Base-by-base conservation (phyloP, 2,113 vertebrate genomes). In the Ctenomys sociabilis region DNA sequence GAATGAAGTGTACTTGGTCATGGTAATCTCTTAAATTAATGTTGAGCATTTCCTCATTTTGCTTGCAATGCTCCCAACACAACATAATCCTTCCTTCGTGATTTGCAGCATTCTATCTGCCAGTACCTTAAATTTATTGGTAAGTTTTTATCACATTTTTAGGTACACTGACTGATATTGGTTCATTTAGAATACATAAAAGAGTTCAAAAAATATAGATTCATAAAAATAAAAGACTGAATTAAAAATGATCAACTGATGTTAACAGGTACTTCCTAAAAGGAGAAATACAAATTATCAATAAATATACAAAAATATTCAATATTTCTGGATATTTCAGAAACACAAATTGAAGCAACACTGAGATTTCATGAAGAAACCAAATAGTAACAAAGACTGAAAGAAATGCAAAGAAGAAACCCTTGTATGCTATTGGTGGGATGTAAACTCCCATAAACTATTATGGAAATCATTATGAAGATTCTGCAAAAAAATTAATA, bases 11-110 rank as follows among this genome's bases (percentile, higher is more conserved):
- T 37, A 37, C 35, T 70, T n/a, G 35, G 12, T 19, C 16, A 70
- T 19, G 17, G 5, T 37, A 19, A n/a, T n/a, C n/a, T n/a, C n/a
- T n/a, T n/a, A n/a, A n/a, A n/a, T n/a, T n/a, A n/a, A 16, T 84
- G 66, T 85, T 32, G 93, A 95, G 84, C 7, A 59, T 89, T 91
- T 94, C 43, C 40, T 93, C 82, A 96, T 93, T 95, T 96, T 90
- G 78, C 83, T 96, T 89, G 43, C 57, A 96, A 88, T 87, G 43
- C 52, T 57, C 86, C 63, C 40, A 75, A 86, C 32, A 68, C 91
- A 91, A 87, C 37, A n/a, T 21, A 70, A 70, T 70, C 35, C 8
- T 70, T n/a, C n/a, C 66, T 70, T 37, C 17, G 21, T 21, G 6
- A 70, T 70, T 70, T 70, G 32, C 35, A n/a, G 1, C 17, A 37